These are phyloP conservation scores for Orthosia gothica DNA, from an alignment of 2,888 invertebrate species.

Conservation along the genomic window DNA sequence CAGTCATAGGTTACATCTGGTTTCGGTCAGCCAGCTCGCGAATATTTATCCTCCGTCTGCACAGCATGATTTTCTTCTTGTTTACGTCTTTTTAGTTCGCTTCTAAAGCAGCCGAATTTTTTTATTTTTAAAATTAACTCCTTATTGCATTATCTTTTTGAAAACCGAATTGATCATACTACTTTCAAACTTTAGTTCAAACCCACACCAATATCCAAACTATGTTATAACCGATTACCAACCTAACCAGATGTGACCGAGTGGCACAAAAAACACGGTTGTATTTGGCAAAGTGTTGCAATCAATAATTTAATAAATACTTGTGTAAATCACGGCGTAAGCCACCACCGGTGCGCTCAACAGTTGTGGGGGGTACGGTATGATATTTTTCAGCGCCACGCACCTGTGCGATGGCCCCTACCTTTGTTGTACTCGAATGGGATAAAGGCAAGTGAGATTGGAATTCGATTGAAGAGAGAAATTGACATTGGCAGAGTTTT, in stretches of 20 bases:
- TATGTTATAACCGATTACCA: background rate
- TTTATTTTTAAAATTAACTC: too few species aligned
- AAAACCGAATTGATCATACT: slow-evolving; percentile 15
- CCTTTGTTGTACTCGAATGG: slow-evolving; percentile 1
- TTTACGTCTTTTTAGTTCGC: too few species aligned
- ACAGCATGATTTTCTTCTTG: too few species aligned
- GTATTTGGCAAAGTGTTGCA: slow-evolving; percentile 27
- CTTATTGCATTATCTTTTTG: too few species aligned
- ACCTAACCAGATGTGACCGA: slow-evolving; percentile 12
- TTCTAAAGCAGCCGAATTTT: too few species aligned
- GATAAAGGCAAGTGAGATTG: background rate
- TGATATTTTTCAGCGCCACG: slow-evolving; percentile 66
- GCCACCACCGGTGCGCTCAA: slow-evolving; percentile 40
- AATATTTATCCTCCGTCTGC: too few species aligned
- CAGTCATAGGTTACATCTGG: too few species aligned
- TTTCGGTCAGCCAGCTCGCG: too few species aligned
- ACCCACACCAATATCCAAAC: slow-evolving; percentile 2
- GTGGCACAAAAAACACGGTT: slow-evolving; percentile 28
- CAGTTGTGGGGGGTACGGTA: slow-evolving; percentile 53
- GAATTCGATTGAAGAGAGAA: background rate
- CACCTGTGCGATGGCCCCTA: slow-evolving; percentile 59
- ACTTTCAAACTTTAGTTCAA: slow-evolving; percentile 1
- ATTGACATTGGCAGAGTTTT: too few species aligned
- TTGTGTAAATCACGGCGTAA: slow-evolving; percentile 56
- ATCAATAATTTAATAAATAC: slow-evolving; percentile 64